Evolutionary conservation across 2,113 vertebrate genomes (phyloP).

Genomic region (Cottus gobio): DNA sequence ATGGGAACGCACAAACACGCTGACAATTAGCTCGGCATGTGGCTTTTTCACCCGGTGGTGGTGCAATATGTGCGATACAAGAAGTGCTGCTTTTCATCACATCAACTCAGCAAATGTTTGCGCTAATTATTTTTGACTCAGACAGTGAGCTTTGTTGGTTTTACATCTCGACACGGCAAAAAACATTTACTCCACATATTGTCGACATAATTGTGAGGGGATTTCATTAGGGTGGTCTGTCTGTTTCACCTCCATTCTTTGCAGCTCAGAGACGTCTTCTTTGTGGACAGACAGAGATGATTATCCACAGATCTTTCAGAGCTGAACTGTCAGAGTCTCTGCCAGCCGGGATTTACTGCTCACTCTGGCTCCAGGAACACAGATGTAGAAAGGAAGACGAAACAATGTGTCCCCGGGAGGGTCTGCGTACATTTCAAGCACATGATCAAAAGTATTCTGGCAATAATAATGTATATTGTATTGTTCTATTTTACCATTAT

Average conservation of each 20-base stretch:
- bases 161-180: slow-evolving; percentile 16
- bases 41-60: slow-evolving; percentile 42
- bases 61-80: slow-evolving; percentile 29
- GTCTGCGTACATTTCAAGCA: not conserved
- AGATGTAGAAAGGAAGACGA: slow-evolving; percentile 11
- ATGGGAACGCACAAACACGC: slow-evolving; percentile 12
- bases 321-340: slow-evolving; percentile 50
- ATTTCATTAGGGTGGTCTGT: slow-evolving; percentile 34
- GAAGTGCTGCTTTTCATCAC: slow-evolving; percentile 44
- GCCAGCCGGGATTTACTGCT: slow-evolving; percentile 58
- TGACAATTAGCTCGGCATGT: slow-evolving; percentile 42
- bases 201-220: slow-evolving; percentile 14
- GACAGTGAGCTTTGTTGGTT: slow-evolving; percentile 33
- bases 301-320: slow-evolving; percentile 57
- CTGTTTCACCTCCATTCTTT: slow-evolving; percentile 28
- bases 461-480: not conserved
- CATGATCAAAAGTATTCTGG: not conserved
- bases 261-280: slow-evolving; percentile 23
- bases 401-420: slow-evolving; percentile 21
- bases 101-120: slow-evolving; percentile 46
- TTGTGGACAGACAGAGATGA: slow-evolving; percentile 57
- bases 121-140: slow-evolving; percentile 41
- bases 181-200: not conserved
- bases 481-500: not conserved
- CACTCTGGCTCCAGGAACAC: slow-evolving; percentile 37